phyloP scores from a whole-genome alignment of 1,140 invertebrate species.

The Nasonia giraulti region DNA sequence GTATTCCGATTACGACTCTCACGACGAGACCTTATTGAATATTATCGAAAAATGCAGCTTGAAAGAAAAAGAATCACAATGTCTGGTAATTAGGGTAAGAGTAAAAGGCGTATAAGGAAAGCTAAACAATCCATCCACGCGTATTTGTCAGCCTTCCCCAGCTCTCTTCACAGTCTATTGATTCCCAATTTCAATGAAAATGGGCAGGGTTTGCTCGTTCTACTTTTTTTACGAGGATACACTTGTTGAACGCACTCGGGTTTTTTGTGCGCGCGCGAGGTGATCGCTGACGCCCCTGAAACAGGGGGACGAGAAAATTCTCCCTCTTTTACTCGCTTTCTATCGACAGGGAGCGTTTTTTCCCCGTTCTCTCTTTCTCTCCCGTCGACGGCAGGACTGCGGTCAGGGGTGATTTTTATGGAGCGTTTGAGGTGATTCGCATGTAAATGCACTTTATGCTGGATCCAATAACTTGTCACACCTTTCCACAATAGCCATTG shows the following conservation, averaged over 20 bases:
- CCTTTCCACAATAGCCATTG: slow-evolving; percentile 20
- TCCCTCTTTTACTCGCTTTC: slow-evolving; percentile 61
- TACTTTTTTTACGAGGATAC: slow-evolving; percentile 68
- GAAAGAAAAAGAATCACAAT: not conserved
- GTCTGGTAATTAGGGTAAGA: not conserved
- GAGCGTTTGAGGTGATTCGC: slow-evolving; percentile 62
- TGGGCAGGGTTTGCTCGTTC: slow-evolving; percentile 60
- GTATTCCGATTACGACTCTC: no score
- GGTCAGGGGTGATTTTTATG: slow-evolving; percentile 65
- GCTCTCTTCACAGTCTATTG: slow-evolving; percentile 68
- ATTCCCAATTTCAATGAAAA: slow-evolving; percentile 72
- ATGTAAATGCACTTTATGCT: slow-evolving; percentile 62
- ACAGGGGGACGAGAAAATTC: slow-evolving; percentile 54
- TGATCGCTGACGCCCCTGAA: slow-evolving; percentile 51
- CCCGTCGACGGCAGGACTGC: slow-evolving; percentile 55
- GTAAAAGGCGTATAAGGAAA: slow-evolving; percentile 3
- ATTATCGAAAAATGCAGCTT: not conserved
- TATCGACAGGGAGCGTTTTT: slow-evolving; percentile 59
- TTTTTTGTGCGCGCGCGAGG: slow-evolving; percentile 54
- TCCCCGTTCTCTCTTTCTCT: slow-evolving; percentile 49
- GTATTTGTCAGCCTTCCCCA: slow-evolving; percentile 46
- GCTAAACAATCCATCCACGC: slow-evolving; percentile 50
- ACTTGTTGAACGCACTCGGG: slow-evolving; percentile 71
- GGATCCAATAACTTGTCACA: slow-evolving; percentile 54
- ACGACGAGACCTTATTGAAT: not conserved